Conservation (phyloP, 2,888 invertebrate species). For the Enoplolaimus lenunculus region DNA sequence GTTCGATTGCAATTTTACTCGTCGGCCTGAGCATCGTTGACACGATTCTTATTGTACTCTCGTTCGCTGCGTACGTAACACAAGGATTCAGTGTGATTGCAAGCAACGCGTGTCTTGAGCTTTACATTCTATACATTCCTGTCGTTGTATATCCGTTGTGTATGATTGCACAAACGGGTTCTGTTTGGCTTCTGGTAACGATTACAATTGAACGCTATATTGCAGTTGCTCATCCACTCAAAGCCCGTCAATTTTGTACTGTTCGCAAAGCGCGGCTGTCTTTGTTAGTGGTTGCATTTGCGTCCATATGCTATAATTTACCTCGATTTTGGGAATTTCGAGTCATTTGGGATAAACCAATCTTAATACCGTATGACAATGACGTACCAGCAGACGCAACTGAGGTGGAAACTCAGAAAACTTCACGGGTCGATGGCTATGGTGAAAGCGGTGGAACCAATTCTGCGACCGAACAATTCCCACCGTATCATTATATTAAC, state of each 20-base stretch:
- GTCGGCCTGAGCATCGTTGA: constrained; percentile 15
- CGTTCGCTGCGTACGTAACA: constrained; percentile 7
- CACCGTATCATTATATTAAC: too few species aligned
- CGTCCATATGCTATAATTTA: constrained; percentile 9
- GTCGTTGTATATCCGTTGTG: constrained; percentile 7
- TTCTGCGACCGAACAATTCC: neutral
- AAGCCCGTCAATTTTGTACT: constrained; percentile 13
- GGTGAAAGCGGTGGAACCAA: neutral
- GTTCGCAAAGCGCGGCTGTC: constrained; percentile 2
- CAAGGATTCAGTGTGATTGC: constrained; percentile 3
- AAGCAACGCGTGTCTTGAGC: neutral
- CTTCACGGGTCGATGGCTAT: neutral
- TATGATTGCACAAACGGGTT: constrained; percentile 9
- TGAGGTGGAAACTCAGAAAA: neutral
- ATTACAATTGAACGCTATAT: constrained; percentile 15
- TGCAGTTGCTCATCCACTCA: constrained; percentile 7
- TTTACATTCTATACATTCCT: neutral
- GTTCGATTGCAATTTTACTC: constrained; percentile 18
- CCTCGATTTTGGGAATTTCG: constrained; percentile 14
- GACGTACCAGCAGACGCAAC: neutral
- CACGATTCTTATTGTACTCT: neutral
- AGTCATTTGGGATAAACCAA: neutral
- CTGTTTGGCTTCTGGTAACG: constrained; percentile 2
- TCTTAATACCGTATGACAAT: neutral
- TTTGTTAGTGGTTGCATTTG: neutral